phyloP scores from a whole-genome alignment of 2,888 invertebrate species.

The Holacanthella duospinosa region DNA sequence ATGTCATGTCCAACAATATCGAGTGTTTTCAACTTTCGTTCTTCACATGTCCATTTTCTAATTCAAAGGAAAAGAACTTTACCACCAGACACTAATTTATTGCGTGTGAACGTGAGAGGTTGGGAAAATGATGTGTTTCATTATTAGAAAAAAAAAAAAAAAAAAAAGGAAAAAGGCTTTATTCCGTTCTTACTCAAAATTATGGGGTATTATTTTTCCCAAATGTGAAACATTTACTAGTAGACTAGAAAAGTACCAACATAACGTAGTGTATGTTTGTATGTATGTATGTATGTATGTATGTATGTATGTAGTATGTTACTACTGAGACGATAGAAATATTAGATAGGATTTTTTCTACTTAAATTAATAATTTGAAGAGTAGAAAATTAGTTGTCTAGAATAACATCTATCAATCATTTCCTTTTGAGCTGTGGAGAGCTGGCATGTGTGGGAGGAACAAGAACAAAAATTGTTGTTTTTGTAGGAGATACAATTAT shows the following conservation, averaged over 20 bases:
- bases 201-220: background rate
- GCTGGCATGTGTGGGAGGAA: background rate
- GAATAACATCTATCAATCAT: background rate
- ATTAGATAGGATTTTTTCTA: background rate
- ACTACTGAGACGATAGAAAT: background rate
- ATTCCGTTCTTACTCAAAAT: background rate
- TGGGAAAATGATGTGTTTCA: constrained; percentile 1
- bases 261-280: too few relatives aligned
- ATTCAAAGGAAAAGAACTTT: too few relatives aligned
- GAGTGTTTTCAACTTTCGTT: too few relatives aligned
- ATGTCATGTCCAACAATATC: background rate
- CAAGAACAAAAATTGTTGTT: background rate
- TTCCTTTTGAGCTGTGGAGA: background rate
- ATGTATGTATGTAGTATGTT: too few relatives aligned
- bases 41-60: background rate
- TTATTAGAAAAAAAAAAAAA: background rate
- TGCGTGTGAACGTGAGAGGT: constrained; percentile 3
- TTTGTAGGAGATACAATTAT: too few relatives aligned
- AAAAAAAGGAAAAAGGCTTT: background rate
- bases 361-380: background rate
- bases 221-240: background rate
- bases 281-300: too few relatives aligned
- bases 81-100: background rate
- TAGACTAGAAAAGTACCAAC: too few relatives aligned
- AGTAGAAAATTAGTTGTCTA: background rate